phyloP scores from a whole-genome alignment of 2,113 vertebrate genomes.

The Probosciger aterrimus region DNA sequence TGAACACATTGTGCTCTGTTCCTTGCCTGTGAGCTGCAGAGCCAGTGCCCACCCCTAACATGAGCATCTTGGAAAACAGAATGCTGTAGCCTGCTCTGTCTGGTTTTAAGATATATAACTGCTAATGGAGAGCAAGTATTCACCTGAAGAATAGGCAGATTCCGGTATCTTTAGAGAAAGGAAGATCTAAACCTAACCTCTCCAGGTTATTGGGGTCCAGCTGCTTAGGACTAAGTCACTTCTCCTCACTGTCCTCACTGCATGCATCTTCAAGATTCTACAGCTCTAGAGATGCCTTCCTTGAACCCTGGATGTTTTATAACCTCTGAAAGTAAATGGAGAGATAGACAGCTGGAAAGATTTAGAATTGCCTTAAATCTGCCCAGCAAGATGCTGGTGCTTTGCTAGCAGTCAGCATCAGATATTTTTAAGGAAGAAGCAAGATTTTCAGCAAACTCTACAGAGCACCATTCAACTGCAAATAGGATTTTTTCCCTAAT shows the following conservation, averaged over 20 bases:
- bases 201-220: not conserved
- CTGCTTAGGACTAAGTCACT: not conserved
- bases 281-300: not conserved
- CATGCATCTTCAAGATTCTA: not conserved
- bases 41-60: no score
- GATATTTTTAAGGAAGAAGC: not conserved
- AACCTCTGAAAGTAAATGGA: not conserved
- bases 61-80: not conserved
- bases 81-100: not conserved
- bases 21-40: rapidly evolving
- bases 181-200: not conserved
- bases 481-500: not conserved
- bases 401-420: not conserved
- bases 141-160: not conserved
- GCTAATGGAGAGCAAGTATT: not conserved
- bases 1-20: rapidly evolving
- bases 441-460: not conserved
- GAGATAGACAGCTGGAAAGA: not conserved
- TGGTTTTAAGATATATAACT: not conserved
- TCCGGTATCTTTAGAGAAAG: not conserved
- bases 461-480: not conserved
- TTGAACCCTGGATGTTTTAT: not conserved
- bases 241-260: not conserved
- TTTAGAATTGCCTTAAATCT: not conserved
- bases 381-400: not conserved